These are phyloP conservation scores for Crypturellus undulatus DNA, from an alignment of 2,113 vertebrate genomes.

Conservation along the genomic window DNA sequence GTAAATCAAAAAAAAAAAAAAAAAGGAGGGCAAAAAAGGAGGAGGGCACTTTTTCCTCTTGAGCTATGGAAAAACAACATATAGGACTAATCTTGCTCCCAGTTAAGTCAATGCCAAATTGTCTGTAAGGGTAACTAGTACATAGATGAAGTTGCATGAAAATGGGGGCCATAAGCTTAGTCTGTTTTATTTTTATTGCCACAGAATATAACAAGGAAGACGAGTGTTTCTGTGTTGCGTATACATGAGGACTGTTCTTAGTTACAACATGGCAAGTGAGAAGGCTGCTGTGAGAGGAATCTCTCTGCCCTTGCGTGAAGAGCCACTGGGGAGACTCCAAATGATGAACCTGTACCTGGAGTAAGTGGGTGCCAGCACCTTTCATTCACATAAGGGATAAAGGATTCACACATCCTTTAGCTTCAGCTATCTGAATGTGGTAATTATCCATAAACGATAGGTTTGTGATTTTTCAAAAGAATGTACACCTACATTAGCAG, in stretches of 20 bases:
- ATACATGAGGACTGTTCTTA: background rate
- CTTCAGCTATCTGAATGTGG: background rate
- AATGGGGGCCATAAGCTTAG: background rate
- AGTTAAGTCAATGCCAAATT: background rate
- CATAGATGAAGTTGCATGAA: background rate
- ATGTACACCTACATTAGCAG: background rate
- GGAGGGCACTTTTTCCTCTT: background rate
- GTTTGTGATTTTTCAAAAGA: background rate
- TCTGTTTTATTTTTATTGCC: background rate
- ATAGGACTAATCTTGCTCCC: background rate
- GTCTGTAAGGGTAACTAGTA: background rate
- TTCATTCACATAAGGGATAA: fast-evolving
- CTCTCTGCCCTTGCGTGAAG: background rate
- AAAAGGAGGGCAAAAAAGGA: background rate
- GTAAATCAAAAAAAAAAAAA: background rate
- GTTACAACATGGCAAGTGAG: fast-evolving
- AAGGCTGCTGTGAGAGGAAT: background rate
- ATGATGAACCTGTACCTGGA: background rate
- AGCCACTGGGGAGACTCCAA: background rate
- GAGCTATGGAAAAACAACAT: background rate
- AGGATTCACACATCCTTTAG: background rate
- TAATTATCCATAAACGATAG: background rate
- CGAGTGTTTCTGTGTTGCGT: background rate
- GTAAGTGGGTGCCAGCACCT: background rate
- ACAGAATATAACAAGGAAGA: background rate